Base-by-base conservation (phyloP, 2,797 vertebrate species). In the Brachyalestes nurse region DNA sequence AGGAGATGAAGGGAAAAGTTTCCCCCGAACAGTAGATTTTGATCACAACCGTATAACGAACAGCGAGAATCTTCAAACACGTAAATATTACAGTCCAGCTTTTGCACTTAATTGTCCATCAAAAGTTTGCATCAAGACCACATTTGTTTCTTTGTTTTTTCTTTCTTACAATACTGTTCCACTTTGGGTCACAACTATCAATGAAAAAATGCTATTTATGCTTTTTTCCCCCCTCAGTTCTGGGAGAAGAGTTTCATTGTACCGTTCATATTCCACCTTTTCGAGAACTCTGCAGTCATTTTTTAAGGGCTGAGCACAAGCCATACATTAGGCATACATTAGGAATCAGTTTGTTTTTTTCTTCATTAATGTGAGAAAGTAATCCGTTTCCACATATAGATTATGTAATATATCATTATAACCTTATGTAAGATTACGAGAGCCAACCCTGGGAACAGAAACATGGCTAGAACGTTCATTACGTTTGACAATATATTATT, bases 401-500 rank as follows among this genome's bases (percentile, higher is more conserved):
- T 51, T n/a, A 7, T 42, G 51, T 17, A 34, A 82, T 12, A 40
- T 9, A 64, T 72, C 40, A 45, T 57, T 21, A 19, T 14, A 8
- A 21, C 19, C 71, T 58, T 47, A n/a, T 12, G 23, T 13, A 38
- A 7, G 61, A 74, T n/a, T 38, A 75, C 6, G 19, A 75, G 58
- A 71, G 14, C 75, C 49, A 85, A 78, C 78, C 85, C 78, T 75
- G 49, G 58, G 65, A 16, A 72, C 55, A 61, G 57, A 60, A 53
- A 77, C 78, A 61, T 70, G 53, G 61, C 69, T 82, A 83, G 53
- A 83, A 88, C 82, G 80, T 86, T 91, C 83, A 85, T 87, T 84
- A 85, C 69, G 14, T 88, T 86, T 88, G 84, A 84, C 88, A 91
- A 92, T 83, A 91, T 90, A 92, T 88, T 74, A 86, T 78, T 55